Conservation (phyloP, 2,797 vertebrate species). For the Dendrocincla fuliginosa region DNA sequence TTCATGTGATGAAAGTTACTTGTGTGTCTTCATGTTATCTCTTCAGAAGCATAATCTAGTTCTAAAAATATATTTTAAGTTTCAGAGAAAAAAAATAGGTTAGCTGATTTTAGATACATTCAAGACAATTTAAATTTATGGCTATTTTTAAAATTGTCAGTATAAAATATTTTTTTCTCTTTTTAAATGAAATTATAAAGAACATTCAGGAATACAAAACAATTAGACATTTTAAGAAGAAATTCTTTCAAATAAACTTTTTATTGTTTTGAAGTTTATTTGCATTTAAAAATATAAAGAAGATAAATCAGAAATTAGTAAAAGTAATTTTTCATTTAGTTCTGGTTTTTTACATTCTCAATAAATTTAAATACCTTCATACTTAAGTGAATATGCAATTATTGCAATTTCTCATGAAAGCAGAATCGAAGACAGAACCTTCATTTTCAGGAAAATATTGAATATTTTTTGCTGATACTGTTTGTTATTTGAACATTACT, state of each 20-base stretch:
- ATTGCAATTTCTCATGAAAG: not conserved
- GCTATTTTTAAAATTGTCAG: not conserved
- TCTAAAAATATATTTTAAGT: not conserved
- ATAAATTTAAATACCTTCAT: not conserved
- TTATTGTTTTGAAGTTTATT: not conserved
- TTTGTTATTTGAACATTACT: not conserved
- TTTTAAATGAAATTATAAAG: not conserved
- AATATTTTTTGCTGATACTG: not conserved
- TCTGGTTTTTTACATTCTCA: not conserved
- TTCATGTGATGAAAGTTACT: not conserved
- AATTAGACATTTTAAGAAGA: not conserved
- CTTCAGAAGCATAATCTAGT: not conserved
- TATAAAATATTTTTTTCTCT: not conserved
- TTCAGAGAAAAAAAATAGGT: not conserved
- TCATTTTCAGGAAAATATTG: not conserved
- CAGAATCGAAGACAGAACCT: not conserved
- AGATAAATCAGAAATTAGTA: not conserved
- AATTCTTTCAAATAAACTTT: not conserved
- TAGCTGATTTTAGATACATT: not conserved
- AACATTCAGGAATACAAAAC: not conserved
- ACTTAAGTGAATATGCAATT: not conserved
- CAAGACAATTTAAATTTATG: not conserved
- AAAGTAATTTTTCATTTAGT: not conserved
- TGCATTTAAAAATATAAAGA: not conserved
- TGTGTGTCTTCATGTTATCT: fast-evolving